phyloP scores from a whole-genome alignment of 2,888 invertebrate genomes.

The Xestia c-nigrum region DNA sequence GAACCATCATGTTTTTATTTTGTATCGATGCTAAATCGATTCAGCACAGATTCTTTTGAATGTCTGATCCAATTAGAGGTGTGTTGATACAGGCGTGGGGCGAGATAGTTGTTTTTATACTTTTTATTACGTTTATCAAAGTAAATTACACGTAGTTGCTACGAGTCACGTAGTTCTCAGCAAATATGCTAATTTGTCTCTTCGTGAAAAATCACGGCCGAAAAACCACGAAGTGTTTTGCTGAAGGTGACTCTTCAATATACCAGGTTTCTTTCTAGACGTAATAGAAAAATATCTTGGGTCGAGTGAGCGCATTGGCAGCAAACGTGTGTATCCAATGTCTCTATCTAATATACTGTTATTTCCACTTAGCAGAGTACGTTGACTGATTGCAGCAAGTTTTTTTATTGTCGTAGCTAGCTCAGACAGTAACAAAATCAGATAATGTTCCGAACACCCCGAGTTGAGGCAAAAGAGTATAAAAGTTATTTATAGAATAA shows the following conservation, averaged over 20 bases:
- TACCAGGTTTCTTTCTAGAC: slow-evolving; percentile 4
- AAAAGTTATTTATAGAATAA: slow-evolving; percentile 63
- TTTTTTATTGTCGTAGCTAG: slow-evolving; percentile 32
- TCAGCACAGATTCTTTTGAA: slow-evolving; percentile 31
- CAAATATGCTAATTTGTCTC: slow-evolving; percentile 27
- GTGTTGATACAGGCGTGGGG: slow-evolving; percentile 45
- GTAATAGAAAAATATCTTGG: slow-evolving; percentile 23
- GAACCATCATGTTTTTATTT: slow-evolving; percentile 21
- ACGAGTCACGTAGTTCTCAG: slow-evolving; percentile 28
- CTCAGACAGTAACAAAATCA: slow-evolving; percentile 40
- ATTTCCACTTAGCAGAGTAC: slow-evolving; percentile 34
- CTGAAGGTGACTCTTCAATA: slow-evolving; percentile 50
- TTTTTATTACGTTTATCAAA: slow-evolving; percentile 53
- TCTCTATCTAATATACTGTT: slow-evolving; percentile 34
- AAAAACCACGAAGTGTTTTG: slow-evolving; percentile 10
- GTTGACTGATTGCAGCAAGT: slow-evolving; percentile 38
- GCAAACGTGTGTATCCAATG: slow-evolving; percentile 25
- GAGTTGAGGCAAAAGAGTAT: slow-evolving; percentile 46
- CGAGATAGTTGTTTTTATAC: slow-evolving; percentile 32
- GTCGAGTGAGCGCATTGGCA: slow-evolving; percentile 33
- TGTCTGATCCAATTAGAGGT: slow-evolving; percentile 52
- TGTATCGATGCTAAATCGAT: slow-evolving; percentile 46
- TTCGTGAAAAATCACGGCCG: slow-evolving; percentile 32
- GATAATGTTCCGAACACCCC: slow-evolving; percentile 46
- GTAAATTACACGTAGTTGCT: slow-evolving; percentile 21